Percentiles rank a stretch among this genome's conserved stretches.
Conservation (phyloP, 2,888 invertebrate genomes). For the Cryptus viduatorius region DNA sequence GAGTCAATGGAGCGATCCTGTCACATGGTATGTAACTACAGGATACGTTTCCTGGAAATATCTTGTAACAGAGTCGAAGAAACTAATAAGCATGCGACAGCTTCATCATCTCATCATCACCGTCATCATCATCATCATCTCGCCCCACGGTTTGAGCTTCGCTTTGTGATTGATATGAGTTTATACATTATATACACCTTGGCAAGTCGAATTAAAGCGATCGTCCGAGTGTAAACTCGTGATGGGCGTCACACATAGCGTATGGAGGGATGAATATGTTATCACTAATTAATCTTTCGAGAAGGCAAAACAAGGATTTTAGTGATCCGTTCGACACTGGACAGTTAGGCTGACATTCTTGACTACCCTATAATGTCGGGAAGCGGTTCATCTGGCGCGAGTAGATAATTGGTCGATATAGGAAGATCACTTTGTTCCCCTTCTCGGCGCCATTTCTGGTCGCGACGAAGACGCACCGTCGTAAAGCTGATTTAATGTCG, state of each 20-base stretch:
- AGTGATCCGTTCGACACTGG: conserved; percentile 20
- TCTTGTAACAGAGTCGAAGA: conserved; percentile 1
- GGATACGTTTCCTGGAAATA: conserved; percentile 20
- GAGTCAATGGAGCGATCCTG: not conserved
- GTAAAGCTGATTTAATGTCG: conserved; percentile 48
- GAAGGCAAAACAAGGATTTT: not conserved
- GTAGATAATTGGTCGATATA: conserved; percentile 33
- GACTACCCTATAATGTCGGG: not conserved
- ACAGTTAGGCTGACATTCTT: not conserved
- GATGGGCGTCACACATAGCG: conserved; percentile 12
- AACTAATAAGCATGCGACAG: conserved; percentile 31
- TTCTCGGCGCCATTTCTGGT: not conserved
- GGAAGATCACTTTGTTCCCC: not conserved
- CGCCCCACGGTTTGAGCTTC: not conserved
- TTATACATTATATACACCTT: not conserved
- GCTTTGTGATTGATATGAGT: conserved; percentile 44
- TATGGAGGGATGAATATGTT: conserved; percentile 27
- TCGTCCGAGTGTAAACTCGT: conserved; percentile 32
- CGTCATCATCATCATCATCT: conserved; percentile 21
- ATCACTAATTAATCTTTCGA: conserved; percentile 32
- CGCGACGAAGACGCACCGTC: conserved; percentile 17
- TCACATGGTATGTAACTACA: not conserved
- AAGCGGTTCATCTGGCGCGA: conserved; percentile 26
- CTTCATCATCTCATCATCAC: conserved; percentile 38
- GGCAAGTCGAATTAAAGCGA: conserved; percentile 25